These are phyloP conservation scores for Gobius niger DNA, from an alignment of 2,113 vertebrate species.

Conservation along the genomic window DNA sequence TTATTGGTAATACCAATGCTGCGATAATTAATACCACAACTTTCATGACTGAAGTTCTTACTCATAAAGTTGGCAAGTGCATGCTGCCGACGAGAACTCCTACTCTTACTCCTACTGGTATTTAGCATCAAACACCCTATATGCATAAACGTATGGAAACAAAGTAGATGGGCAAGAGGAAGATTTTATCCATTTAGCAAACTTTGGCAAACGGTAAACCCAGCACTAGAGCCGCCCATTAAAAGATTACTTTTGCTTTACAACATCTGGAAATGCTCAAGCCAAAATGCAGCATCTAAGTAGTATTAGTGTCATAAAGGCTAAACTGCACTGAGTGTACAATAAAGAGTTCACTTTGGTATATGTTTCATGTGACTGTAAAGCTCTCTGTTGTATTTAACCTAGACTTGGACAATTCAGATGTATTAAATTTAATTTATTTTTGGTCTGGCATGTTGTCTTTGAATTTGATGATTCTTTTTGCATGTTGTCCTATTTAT, in stretches of 20 bases:
- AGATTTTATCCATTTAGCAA: slow-evolving; percentile 22
- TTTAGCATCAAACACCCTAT: slow-evolving; percentile 20
- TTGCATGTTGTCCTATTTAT: no score
- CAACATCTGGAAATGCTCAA: slow-evolving; percentile 67
- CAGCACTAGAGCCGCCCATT: slow-evolving; percentile 40
- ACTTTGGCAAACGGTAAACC: slow-evolving; percentile 17
- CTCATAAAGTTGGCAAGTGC: no score
- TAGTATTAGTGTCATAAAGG: slow-evolving; percentile 14
- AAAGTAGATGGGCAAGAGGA: slow-evolving; percentile 31
- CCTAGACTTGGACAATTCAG: no score
- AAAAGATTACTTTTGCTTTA: slow-evolving; percentile 58
- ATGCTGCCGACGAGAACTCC: no score
- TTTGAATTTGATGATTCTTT: no score
- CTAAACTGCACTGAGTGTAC: background rate
- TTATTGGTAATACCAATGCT: no score
- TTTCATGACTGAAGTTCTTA: no score
- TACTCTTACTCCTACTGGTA: background rate
- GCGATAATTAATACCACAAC: no score
- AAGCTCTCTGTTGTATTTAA: slow-evolving; percentile 2
- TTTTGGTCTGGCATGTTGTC: no score
- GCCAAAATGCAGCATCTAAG: slow-evolving; percentile 41
- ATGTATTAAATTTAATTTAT: background rate
- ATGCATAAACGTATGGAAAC: slow-evolving; percentile 15
- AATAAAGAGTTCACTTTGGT: slow-evolving; percentile 3
- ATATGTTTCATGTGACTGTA: slow-evolving; percentile 1